A percentile compares a stretch with the other conserved stretches of the same genome.
phyloP scores from a whole-genome alignment of 2,797 vertebrate genomes.

The Lepidocolaptes lacrymiger region DNA sequence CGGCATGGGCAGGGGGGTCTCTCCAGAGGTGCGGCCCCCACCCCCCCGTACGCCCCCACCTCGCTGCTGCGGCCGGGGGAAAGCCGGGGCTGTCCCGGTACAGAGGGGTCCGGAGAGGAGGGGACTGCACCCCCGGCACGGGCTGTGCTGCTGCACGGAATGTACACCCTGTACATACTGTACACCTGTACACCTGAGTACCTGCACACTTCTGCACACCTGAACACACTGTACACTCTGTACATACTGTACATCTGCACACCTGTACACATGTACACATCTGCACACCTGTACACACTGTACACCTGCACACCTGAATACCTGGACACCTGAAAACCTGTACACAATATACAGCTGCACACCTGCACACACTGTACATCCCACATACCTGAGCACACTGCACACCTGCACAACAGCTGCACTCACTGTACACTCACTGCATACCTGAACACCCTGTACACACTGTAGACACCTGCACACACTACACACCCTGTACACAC shows the following conservation, averaged over 20 bases:
- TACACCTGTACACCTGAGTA: neutral
- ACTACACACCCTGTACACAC: too few species aligned
- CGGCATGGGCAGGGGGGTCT: neutral
- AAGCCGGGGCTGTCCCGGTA: neutral
- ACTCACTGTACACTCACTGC: too few species aligned
- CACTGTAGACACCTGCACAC: too few species aligned
- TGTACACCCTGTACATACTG: neutral
- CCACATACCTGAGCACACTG: neutral
- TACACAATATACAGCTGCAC: too few species aligned
- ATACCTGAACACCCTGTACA: too few species aligned
- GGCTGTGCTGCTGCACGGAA: neutral
- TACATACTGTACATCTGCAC: too few species aligned
- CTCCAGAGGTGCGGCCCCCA: neutral
- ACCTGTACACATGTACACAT: too few species aligned
- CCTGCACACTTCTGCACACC: neutral
- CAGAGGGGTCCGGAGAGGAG: neutral
- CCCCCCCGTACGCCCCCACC: rapidly evolving
- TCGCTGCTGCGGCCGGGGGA: neutral
- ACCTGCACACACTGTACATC: neutral
- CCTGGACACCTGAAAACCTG: too few species aligned
- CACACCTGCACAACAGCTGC: neutral
- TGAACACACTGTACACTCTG: neutral
- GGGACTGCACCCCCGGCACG: neutral
- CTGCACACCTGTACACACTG: neutral
- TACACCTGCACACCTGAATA: neutral